phyloP scores from a whole-genome alignment of 2,113 vertebrate genomes.

The Panurus biarmicus region DNA sequence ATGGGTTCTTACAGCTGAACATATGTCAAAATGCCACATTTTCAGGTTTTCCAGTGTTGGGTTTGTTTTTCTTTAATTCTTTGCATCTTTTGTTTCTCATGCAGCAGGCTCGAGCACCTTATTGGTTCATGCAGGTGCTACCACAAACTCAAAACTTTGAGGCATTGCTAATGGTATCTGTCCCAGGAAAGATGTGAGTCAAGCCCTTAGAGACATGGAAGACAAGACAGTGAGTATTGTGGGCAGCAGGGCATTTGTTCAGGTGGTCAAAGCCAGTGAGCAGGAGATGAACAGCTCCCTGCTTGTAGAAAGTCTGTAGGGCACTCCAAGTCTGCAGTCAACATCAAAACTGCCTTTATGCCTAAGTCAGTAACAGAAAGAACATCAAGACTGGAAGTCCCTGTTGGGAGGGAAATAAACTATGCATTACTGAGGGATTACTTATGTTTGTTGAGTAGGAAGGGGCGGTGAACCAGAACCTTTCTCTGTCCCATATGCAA shows the following conservation, averaged over 20 bases:
- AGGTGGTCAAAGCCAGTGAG: background rate
- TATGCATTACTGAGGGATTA: background rate
- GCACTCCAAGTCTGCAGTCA: background rate
- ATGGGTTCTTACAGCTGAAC: background rate
- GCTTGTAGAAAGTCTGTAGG: background rate
- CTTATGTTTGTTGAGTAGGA: background rate
- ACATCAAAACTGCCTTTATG: background rate
- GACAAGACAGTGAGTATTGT: background rate
- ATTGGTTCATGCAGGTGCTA: background rate
- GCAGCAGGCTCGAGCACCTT: background rate
- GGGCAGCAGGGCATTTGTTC: background rate
- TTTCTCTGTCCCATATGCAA: background rate
- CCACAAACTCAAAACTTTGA: background rate
- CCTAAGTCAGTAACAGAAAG: background rate
- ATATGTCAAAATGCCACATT: background rate
- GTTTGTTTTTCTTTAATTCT: background rate
- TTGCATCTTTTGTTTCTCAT: background rate
- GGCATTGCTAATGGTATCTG: background rate
- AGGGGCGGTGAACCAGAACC: background rate
- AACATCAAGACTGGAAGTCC: background rate
- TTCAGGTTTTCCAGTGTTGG: background rate
- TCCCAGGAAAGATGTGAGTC: background rate
- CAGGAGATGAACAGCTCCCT: background rate
- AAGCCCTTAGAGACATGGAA: background rate
- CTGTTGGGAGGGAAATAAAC: background rate